Evolutionary conservation across 2,113 vertebrate genomes (phyloP), one percentile per base, ranked within the genome.

Genomic region (Ranitomeya variabilis): DNA sequence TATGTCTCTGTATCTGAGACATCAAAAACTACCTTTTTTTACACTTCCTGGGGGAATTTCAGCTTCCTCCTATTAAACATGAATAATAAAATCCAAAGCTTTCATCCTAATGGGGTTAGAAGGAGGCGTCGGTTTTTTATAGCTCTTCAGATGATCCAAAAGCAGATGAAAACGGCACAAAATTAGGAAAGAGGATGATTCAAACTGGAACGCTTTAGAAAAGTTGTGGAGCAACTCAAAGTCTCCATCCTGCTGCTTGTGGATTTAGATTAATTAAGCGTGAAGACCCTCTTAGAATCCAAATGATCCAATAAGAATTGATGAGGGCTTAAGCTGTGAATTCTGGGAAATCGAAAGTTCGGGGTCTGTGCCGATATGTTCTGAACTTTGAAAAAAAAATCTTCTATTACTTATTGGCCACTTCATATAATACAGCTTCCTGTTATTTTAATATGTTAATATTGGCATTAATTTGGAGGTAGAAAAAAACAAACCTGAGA

Each of bases 101-200:
- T 93, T 94, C 90, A 91, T 93, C 90, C 89, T 93, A 93, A 94
- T 93, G 92, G 93, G 92, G 91, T 93, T 94, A 94, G 91, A 87
- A 90, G 90, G 91, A 93, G 90, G 90, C 91, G 85, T 93, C 92
- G 82, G 90, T 90, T 93, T 94, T 93, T 94, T 93, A 93, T 92
- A 93, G 92, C 91, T 89, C 37, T 83, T 90, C n/a, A 81, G 89
- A 37, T 90, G 92, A 92, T 92, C 0, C 59, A 92, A 92, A 92
- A 91, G 90, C 18, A 57, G 74, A 91, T 89, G 88, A 92, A 94
- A 90, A 90, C 89, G 77, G 89, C 87, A 86, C 88, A 93, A 91
- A 93, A 92, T 90, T 91, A 92, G 91, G 87, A 90, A 92, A 91
- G 88, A 92, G 91, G 90, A 83, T 84, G 45, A 83, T 81, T 37